Evolutionary conservation across 2,888 invertebrate species (phyloP).

Genomic region (Drosophila quinaria): DNA sequence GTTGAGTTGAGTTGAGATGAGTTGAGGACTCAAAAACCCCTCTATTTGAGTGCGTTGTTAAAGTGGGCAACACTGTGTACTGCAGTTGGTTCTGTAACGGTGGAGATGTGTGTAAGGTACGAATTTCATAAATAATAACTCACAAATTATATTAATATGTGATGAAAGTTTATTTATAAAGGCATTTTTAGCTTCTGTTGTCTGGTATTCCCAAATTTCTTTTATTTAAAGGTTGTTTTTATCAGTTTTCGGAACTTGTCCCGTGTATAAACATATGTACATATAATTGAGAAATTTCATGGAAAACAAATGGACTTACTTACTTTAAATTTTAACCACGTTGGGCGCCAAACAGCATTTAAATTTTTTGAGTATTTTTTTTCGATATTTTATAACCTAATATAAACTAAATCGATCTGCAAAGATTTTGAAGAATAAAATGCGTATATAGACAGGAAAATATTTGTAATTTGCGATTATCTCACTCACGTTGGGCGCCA

Average conservation of each 20-base stretch:
- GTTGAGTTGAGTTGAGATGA: slow-evolving; percentile 4
- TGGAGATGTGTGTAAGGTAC: not conserved
- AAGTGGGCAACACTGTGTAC: not conserved
- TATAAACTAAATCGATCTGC: too few species aligned
- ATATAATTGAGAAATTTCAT: too few species aligned
- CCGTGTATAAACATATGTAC: too few species aligned
- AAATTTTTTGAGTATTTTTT: not conserved
- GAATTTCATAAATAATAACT: not conserved
- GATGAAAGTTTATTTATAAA: too few species aligned
- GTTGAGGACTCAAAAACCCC: not conserved
- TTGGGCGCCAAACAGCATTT: not conserved
- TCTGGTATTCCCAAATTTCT: too few species aligned
- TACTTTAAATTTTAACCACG: not conserved
- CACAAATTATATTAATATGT: too few species aligned
- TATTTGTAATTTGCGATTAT: not conserved
- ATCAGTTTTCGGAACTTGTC: too few species aligned
- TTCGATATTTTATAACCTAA: too few species aligned
- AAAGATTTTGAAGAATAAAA: not conserved
- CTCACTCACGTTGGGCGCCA: not conserved
- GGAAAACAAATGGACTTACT: too few species aligned
- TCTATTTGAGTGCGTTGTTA: not conserved
- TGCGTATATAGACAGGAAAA: not conserved
- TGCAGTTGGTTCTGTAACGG: not conserved
- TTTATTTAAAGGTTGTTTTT: too few species aligned
- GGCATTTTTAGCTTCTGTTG: too few species aligned